Conservation (phyloP, 1,140 invertebrate genomes). For the Trissolcus basalis region DNA sequence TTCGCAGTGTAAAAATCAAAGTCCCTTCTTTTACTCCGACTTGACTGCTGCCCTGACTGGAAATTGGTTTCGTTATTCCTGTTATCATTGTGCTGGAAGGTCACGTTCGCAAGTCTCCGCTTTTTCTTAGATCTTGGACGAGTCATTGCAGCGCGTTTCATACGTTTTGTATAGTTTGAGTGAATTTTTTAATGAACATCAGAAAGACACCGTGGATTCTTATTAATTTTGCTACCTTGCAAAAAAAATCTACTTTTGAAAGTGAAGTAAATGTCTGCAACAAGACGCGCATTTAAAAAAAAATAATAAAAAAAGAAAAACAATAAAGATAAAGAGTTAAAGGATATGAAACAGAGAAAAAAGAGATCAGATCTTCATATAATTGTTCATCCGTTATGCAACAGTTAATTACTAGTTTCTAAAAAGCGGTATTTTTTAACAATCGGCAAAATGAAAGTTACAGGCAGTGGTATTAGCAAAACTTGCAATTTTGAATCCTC, state of each 20-base stretch:
- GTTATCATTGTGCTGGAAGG: slow-evolving; percentile 38
- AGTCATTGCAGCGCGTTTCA: slow-evolving; percentile 21
- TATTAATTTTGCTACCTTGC: slow-evolving; percentile 15
- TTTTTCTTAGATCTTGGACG: slow-evolving; percentile 32
- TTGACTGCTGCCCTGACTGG: slow-evolving; percentile 39
- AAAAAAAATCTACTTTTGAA: slow-evolving; percentile 5
- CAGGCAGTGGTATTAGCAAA: slow-evolving; percentile 20
- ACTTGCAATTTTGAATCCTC: slow-evolving; percentile 35
- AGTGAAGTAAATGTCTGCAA: too few species aligned
- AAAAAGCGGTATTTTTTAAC: slow-evolving; percentile 22
- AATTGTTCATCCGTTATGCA: too few species aligned
- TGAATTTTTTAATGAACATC: slow-evolving; percentile 21
- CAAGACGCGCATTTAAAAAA: too few species aligned
- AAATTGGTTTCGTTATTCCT: slow-evolving; percentile 58
- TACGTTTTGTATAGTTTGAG: slow-evolving; percentile 7
- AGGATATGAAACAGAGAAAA: too few species aligned
- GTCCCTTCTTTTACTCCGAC: slow-evolving; percentile 35
- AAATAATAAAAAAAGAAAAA: too few species aligned
- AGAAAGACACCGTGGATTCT: slow-evolving; percentile 1
- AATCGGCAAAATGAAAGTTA: slow-evolving; percentile 27
- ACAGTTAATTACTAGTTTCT: neutral
- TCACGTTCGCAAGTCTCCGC: slow-evolving; percentile 38
- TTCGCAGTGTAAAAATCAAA: slow-evolving; percentile 20
- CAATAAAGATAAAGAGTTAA: too few species aligned
- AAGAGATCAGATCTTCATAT: too few species aligned